Evolutionary conservation across 2,797 vertebrate genomes (phyloP), one percentile per base, ranked within the genome.

Genomic region (Rachycentron canadum): DNA sequence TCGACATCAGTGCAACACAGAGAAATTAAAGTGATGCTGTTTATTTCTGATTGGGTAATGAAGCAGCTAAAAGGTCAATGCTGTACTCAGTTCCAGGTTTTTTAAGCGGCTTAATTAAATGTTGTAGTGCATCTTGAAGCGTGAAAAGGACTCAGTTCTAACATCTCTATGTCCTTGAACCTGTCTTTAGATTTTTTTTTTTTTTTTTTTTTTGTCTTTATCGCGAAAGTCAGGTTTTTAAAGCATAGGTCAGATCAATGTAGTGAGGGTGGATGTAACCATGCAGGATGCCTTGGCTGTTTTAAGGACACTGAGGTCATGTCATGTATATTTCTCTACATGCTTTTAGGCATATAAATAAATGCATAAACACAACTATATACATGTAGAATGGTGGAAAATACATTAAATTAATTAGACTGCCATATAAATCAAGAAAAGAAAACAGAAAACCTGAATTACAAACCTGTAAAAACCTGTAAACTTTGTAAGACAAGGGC

Each of bases 31-130:
- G 82, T 16, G 26, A 28, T 28, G 5, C 69, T 90, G 78, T 91
- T 93, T 91, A 86, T 93, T 89, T 86, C 83, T 88, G 89, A 80
- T 86, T 12, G 69, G 45, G 32, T 81, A 82, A 86, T 85, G 83
- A 76, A 86, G 84, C 83, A 40, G 25, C 52, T 43, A n/a, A 86
- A 89, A 87, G 83, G 77, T 91, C 79, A 86, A 61, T 17, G 30
- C 25, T 34, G 45, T 26, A 5, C 43, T 76, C 47, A 21, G 17
- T 75, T 59, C 73, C 45, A 61, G 43, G 30, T 26, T 40, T 41
- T 38, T 43, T 3, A 38, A 28, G n/a, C 4, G 32, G 56, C 9
- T 49, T 53, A 38, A 30, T 47, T 13, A 53, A 50, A 58, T 43
- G 16, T 9, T 40, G 21, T 3, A 23, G 60, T 57, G 52, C 34